Conservation (phyloP, 2,888 invertebrate genomes). For the Phania funesta region DNA sequence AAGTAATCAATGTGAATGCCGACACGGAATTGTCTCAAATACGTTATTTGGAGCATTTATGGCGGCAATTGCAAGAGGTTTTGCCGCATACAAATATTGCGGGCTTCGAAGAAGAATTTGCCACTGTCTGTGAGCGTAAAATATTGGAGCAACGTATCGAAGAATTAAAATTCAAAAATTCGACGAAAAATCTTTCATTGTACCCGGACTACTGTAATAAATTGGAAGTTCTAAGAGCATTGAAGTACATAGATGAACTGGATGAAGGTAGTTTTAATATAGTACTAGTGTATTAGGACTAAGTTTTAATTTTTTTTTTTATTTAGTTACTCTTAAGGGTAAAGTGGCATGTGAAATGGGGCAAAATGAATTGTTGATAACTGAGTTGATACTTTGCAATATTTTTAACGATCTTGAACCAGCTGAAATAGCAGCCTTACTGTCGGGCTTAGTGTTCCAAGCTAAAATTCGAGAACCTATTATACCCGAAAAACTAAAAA, state of each 20-base stretch:
- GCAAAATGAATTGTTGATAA: conserved; percentile 93
- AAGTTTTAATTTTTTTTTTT: conserved; percentile 15
- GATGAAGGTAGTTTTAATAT: conserved; percentile 82
- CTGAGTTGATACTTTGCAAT: conserved; percentile 95
- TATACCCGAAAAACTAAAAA: conserved; percentile 79
- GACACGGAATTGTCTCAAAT: conserved; percentile 74
- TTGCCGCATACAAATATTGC: conserved; percentile 87
- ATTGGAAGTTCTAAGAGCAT: conserved; percentile 86
- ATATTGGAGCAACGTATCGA: conserved; percentile 86
- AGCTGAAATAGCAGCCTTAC: conserved; percentile 95
- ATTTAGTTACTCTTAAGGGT: conserved; percentile 88
- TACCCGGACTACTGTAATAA: conserved; percentile 95
- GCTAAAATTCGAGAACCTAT: conserved; percentile 84
- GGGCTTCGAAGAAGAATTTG: conserved; percentile 90
- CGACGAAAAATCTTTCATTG: conserved; percentile 90
- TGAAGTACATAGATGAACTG: conserved; percentile 87
- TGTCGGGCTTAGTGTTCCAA: conserved; percentile 96
- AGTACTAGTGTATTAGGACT: background rate
- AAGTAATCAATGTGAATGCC: conserved; percentile 74
- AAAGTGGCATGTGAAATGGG: conserved; percentile 93
- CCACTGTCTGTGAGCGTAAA: conserved; percentile 87
- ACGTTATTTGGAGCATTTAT: conserved; percentile 81
- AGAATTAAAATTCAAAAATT: conserved; percentile 87
- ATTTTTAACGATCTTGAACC: conserved; percentile 91
- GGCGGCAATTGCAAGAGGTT: conserved; percentile 80